phyloP scores from a whole-genome alignment of 2,797 vertebrate genomes.

The Decapterus maruadsi region DNA sequence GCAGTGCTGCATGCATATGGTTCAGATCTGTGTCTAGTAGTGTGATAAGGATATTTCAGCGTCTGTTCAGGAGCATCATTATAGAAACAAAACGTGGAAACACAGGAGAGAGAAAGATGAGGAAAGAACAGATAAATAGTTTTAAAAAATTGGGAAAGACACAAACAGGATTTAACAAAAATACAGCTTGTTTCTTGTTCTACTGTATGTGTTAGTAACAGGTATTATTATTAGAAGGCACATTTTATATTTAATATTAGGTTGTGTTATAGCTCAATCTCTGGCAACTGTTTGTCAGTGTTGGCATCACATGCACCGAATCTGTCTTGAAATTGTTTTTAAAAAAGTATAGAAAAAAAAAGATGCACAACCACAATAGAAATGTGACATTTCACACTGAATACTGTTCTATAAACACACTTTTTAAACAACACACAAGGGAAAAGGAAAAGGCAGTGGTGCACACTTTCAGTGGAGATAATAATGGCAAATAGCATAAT shows the following conservation, averaged over 20 bases:
- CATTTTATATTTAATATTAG: constrained; percentile 45
- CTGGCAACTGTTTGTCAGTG: constrained; percentile 46
- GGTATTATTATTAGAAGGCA: constrained; percentile 50
- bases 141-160: constrained; percentile 6
- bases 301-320: constrained; percentile 36
- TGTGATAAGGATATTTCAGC: constrained; percentile 34
- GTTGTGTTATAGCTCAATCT: constrained; percentile 43
- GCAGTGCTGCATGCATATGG: constrained; percentile 59
- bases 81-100: constrained; percentile 4
- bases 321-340: neutral
- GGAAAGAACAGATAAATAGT: neutral
- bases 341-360: neutral
- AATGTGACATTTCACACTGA: constrained; percentile 48
- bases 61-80: neutral
- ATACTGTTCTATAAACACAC: constrained; percentile 61
- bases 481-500: constrained; percentile 62
- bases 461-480: constrained; percentile 73
- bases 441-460: constrained; percentile 60
- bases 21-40: constrained; percentile 41
- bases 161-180: constrained; percentile 37
- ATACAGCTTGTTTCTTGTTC: constrained; percentile 10
- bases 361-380: constrained; percentile 27
- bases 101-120: neutral
- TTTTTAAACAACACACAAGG: constrained; percentile 41
- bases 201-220: constrained; percentile 25